phyloP scores from a whole-genome alignment of 2,888 invertebrate genomes.

The Lasioglossum morio region DNA sequence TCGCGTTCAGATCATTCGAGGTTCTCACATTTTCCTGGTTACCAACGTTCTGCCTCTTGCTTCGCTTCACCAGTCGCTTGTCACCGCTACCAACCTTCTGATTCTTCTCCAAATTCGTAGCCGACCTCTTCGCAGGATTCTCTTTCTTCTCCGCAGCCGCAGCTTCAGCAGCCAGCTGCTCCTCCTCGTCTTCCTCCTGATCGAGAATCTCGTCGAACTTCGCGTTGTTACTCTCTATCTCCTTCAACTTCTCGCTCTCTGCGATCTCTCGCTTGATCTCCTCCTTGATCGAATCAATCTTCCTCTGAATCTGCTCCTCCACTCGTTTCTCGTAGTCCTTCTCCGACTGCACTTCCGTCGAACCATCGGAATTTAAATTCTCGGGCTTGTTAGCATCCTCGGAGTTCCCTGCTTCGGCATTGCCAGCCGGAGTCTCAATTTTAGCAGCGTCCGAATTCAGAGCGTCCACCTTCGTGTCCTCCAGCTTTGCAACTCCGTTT shows the following conservation, averaged over 20 bases:
- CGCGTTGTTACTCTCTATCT: conserved; percentile 76
- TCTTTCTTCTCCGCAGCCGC: conserved; percentile 19
- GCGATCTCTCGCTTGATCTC: conserved; percentile 83
- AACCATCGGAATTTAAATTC: not conserved
- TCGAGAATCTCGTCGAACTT: conserved; percentile 74
- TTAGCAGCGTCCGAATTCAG: not conserved
- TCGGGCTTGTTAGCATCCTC: not conserved
- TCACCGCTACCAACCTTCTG: not conserved
- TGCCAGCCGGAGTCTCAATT: not conserved
- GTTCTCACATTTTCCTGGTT: not conserved
- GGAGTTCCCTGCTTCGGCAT: not conserved
- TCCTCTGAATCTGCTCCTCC: conserved; percentile 81
- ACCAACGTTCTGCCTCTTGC: conserved; percentile 31
- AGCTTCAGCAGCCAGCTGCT: not conserved
- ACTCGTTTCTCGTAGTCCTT: conserved; percentile 70
- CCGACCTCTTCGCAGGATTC: conserved; percentile 40
- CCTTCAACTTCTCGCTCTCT: conserved; percentile 64
- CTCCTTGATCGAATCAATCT: conserved; percentile 82
- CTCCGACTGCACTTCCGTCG: conserved; percentile 33
- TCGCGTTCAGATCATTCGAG: not conserved
- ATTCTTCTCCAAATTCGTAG: not conserved
- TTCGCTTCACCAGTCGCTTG: conserved; percentile 22
- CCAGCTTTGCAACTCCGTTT: conserved; percentile 36
- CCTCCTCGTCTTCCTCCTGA: conserved; percentile 61
- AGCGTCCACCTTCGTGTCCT: conserved; percentile 21